phyloP scores from a whole-genome alignment of 2,888 invertebrate genomes.

The Phoronis australis region DNA sequence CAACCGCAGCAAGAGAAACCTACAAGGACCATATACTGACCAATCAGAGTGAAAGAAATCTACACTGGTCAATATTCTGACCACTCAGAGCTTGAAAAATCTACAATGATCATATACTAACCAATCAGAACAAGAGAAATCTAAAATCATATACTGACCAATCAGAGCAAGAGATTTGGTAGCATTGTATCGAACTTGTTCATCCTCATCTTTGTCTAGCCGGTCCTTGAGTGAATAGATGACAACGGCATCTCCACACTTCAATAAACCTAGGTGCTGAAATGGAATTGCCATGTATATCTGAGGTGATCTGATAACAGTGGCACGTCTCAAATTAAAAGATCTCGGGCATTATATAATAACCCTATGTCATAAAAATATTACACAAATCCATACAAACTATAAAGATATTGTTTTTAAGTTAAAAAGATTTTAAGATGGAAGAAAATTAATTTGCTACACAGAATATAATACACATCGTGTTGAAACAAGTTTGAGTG shows the following conservation, averaged over 20 bases:
- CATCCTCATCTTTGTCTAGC: background rate
- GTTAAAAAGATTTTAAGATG: too few species aligned
- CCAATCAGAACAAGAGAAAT: slow-evolving; percentile 46
- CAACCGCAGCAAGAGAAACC: background rate
- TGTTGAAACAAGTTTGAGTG: too few species aligned
- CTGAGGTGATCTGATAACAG: too few species aligned
- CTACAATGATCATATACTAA: slow-evolving; percentile 13
- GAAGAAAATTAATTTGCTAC: too few species aligned
- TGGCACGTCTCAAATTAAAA: too few species aligned
- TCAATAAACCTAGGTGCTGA: background rate
- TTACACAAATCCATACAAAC: too few species aligned
- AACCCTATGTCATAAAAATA: too few species aligned
- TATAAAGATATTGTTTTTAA: too few species aligned
- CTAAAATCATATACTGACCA: slow-evolving; percentile 33
- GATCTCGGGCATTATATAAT: too few species aligned
- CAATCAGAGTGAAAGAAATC: slow-evolving; percentile 44
- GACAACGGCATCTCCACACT: background rate
- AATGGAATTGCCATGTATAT: too few species aligned
- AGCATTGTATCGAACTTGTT: background rate
- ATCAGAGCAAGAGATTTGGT: slow-evolving; percentile 32
- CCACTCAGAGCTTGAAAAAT: background rate
- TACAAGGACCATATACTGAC: slow-evolving; percentile 19
- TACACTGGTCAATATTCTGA: too few species aligned
- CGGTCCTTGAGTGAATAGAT: background rate
- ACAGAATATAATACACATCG: too few species aligned